These are phyloP conservation scores for Hylaeus anthracinus DNA, from an alignment of 1,140 invertebrate species.

Conservation along the genomic window DNA sequence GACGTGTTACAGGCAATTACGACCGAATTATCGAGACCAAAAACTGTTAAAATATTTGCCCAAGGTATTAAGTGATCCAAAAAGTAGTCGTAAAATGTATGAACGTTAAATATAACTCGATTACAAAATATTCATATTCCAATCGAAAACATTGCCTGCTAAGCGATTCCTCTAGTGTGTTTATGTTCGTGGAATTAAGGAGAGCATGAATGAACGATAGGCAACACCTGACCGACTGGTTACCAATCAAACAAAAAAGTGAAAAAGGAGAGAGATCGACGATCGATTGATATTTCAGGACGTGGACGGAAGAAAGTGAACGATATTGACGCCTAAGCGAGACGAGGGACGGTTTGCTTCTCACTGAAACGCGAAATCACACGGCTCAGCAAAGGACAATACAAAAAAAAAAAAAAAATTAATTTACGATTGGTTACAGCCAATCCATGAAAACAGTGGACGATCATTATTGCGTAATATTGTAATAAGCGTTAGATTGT, in stretches of 20 bases:
- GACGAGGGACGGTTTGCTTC: slow-evolving; percentile 18
- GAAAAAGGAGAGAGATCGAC: neutral
- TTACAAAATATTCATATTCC: too few species aligned
- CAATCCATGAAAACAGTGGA: slow-evolving; percentile 77
- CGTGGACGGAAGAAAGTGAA: neutral
- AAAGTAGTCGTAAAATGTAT: too few species aligned
- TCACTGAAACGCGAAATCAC: slow-evolving; percentile 43
- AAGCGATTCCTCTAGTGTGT: too few species aligned
- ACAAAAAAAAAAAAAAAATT: neutral
- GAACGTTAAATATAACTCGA: too few species aligned
- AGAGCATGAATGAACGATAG: neutral
- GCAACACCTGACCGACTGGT: neutral
- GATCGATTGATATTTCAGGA: neutral
- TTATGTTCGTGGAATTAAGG: neutral
- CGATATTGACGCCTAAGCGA: slow-evolving; percentile 14
- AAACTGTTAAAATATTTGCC: too few species aligned
- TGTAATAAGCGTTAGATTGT: slow-evolving; percentile 68
- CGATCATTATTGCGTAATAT: slow-evolving; percentile 68
- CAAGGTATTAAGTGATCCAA: too few species aligned
- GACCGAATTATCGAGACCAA: too few species aligned
- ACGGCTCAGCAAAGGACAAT: slow-evolving; percentile 15
- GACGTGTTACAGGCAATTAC: too few species aligned
- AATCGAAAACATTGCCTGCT: too few species aligned
- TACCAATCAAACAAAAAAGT: too few species aligned
- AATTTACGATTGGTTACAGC: slow-evolving; percentile 53